These are phyloP conservation scores for Strix uralensis DNA, from an alignment of 2,113 vertebrate genomes.

Conservation along the genomic window DNA sequence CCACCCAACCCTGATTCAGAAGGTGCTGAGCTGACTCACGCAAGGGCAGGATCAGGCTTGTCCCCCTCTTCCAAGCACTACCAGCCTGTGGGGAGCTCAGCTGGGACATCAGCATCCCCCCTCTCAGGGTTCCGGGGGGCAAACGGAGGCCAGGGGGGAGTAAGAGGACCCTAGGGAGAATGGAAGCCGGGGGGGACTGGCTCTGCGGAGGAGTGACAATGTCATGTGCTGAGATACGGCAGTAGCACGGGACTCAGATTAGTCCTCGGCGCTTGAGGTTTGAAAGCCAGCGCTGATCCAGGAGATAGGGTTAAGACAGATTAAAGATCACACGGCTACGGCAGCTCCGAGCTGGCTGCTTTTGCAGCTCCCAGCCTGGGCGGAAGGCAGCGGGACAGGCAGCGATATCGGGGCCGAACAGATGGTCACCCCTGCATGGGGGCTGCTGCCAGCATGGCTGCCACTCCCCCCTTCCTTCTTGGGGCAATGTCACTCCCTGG, in stretches of 20 bases:
- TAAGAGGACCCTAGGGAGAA: neutral
- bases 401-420: neutral
- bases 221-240: neutral
- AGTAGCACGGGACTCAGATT: neutral
- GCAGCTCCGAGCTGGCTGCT: neutral
- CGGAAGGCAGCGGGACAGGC: neutral
- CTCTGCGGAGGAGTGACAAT: neutral
- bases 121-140: neutral
- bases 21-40: neutral
- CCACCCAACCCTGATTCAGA: neutral
- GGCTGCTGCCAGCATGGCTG: neutral
- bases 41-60: neutral
- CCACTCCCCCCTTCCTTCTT: neutral
- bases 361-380: neutral
- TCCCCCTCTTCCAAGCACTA: neutral
- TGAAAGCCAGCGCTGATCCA: neutral
- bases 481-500: neutral
- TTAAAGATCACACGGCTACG: conserved; percentile 15
- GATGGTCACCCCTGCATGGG: neutral
- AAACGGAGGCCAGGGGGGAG: neutral
- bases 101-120: neutral
- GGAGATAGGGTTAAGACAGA: conserved; percentile 7
- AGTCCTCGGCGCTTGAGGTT: neutral
- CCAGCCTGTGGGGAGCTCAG: neutral
- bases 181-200: neutral